These are phyloP conservation scores for Procambarus clarkii DNA, from an alignment of 1,140 invertebrate genomes.

Conservation along the genomic window DNA sequence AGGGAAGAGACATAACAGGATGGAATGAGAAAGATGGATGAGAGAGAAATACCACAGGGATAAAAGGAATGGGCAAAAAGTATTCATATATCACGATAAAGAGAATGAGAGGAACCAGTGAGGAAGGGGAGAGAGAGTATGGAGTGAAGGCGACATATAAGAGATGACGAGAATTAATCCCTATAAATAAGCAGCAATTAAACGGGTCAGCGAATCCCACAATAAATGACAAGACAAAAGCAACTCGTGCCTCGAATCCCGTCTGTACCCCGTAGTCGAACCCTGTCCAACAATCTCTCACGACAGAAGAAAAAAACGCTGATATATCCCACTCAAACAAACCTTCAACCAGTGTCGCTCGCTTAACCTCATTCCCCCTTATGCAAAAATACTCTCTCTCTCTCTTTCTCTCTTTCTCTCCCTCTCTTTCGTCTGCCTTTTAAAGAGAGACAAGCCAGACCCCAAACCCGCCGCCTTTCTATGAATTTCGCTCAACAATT, in stretches of 20 bases:
- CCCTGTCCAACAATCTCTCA: background rate
- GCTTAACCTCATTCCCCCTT: background rate
- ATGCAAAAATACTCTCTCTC: background rate
- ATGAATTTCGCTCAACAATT: slow-evolving; percentile 2
- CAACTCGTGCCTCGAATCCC: background rate
- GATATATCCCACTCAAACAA: background rate
- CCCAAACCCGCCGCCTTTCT: background rate
- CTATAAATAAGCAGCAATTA: too few species aligned
- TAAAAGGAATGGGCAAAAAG: background rate
- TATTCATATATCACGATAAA: background rate
- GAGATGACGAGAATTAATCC: background rate
- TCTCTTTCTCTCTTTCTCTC: too few species aligned
- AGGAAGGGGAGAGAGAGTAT: background rate
- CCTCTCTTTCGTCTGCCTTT: too few species aligned
- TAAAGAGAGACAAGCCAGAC: background rate
- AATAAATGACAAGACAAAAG: too few species aligned
- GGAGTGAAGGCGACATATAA: background rate
- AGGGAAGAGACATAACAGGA: background rate
- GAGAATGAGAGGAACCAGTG: background rate
- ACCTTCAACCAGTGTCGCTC: background rate
- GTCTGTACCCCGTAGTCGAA: background rate
- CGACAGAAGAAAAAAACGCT: background rate
- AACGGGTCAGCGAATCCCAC: too few species aligned
- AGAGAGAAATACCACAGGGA: background rate
- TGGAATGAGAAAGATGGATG: too few species aligned